Conservation (phyloP, 1,140 invertebrate species). For the Rhyacophila brunnea region DNA sequence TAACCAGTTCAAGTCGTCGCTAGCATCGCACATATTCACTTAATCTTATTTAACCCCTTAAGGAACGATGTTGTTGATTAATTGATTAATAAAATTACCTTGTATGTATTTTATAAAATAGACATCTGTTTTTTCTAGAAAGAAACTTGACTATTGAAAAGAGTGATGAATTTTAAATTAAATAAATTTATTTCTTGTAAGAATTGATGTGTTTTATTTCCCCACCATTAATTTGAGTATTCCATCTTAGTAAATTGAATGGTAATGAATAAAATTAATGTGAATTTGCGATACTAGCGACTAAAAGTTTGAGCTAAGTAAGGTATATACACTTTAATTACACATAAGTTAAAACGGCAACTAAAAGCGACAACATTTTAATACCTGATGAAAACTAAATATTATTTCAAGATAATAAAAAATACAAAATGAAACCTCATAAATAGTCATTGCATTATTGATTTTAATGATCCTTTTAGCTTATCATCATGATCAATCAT, state of each 20-base stretch:
- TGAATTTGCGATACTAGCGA: slow-evolving; percentile 35
- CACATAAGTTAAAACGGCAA: too few species aligned
- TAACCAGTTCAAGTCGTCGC: slow-evolving; percentile 17
- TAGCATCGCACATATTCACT: slow-evolving; percentile 35
- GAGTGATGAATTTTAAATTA: slow-evolving; percentile 21
- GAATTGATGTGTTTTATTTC: slow-evolving; percentile 32
- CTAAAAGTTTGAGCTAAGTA: neutral
- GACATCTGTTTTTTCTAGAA: slow-evolving; percentile 26
- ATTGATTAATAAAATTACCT: slow-evolving; percentile 6
- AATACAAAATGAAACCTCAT: too few species aligned
- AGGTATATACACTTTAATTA: too few species aligned
- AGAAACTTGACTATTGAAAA: slow-evolving; percentile 18
- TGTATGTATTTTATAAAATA: slow-evolving; percentile 28
- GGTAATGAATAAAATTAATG: slow-evolving; percentile 7
- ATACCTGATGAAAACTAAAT: too few species aligned
- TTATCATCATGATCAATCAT: too few species aligned
- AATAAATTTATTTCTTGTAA: slow-evolving; percentile 37
- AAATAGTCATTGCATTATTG: too few species aligned
- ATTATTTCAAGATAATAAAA: too few species aligned
- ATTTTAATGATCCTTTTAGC: too few species aligned
- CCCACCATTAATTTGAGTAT: slow-evolving; percentile 1
- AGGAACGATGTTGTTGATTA: slow-evolving; percentile 21
- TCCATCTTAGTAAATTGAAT: neutral
- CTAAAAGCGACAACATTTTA: too few species aligned
- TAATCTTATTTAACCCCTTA: slow-evolving; percentile 12